Base-by-base conservation (phyloP, 2,797 vertebrate genomes). In the Cossypha dichroa region DNA sequence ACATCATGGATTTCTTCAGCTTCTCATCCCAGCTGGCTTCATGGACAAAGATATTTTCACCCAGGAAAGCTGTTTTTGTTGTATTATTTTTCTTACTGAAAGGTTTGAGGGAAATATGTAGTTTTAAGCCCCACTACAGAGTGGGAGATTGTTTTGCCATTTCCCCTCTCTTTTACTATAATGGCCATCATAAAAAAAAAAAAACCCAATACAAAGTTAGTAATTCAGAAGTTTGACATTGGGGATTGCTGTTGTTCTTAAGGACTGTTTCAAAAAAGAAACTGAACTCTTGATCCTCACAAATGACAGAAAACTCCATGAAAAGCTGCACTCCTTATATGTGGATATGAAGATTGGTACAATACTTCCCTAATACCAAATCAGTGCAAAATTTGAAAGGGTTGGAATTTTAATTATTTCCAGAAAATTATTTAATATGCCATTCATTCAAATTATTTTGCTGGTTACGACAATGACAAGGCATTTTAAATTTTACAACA, bases 91-190 rank as follows among this genome's bases (percentile, higher is more conserved):
- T 45, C 66, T 21, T 23, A 23, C 8, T 12, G n/a, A 40, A 54
- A 33, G 6, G 23, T 45, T 34, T 79, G 15, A 19, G 10, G 11
- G 13, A 17, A 18, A 33, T 28, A 4, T 0, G 2, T 8, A 7
- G 0, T 10, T 91, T 68, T 15, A 67, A 13, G 23, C 4, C 3
- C 20, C 22, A 20, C 3, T n/a, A 8, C 5, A 23, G 17, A 6
- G 3, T 69, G 11, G 5, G 5, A 4, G 0, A 13, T 17, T 16
- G 4, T 6, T 90, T 43, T 69, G 40, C 6, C 5, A 28, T 64
- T 51, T 10, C 4, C 1, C 13, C 1, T 0, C 3, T 0, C 1
- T 28, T 31, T 74, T n/a, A 15, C 2, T 36, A 0, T 18, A 58
- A 43, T 14, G 4, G 1, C 1, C 6, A 19, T 13, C 1, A 13